These are phyloP conservation scores for Gorsachius magnificus DNA, from an alignment of 2,797 vertebrate genomes.

Conservation along the genomic window DNA sequence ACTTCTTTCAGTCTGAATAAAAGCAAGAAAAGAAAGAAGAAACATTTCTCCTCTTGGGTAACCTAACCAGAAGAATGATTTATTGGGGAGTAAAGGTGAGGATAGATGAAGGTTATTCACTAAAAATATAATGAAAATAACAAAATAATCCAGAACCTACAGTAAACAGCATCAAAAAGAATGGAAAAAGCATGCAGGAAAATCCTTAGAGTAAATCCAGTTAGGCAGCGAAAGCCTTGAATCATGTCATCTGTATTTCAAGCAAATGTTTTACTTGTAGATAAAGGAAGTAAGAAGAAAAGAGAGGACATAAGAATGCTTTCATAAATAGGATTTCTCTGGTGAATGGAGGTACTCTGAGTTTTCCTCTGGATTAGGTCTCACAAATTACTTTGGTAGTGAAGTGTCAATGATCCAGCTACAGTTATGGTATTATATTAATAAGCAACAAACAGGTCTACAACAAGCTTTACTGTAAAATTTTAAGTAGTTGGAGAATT, in stretches of 20 bases:
- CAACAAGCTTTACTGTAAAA: not conserved
- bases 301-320: not conserved
- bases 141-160: not conserved
- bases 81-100: not conserved
- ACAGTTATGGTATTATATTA: not conserved
- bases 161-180: not conserved
- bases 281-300: not conserved
- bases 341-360: not conserved
- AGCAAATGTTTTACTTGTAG: not conserved
- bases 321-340: not conserved
- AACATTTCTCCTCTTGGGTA: not conserved
- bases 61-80: not conserved
- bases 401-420: not conserved
- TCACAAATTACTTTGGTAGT: not conserved
- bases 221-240: not conserved
- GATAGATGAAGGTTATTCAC: fast-evolving
- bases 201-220: not conserved
- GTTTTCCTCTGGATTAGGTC: not conserved
- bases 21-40: fast-evolving
- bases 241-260: not conserved
- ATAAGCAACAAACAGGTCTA: not conserved
- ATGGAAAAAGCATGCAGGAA: not conserved
- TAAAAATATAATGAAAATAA: not conserved
- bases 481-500: not conserved
- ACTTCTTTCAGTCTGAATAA: not conserved